A percentile compares a stretch with the other conserved stretches of the same genome.
These are phyloP conservation scores for Euphonia xanthogaster DNA, from an alignment of 2,797 vertebrate genomes.

Conservation along the genomic window DNA sequence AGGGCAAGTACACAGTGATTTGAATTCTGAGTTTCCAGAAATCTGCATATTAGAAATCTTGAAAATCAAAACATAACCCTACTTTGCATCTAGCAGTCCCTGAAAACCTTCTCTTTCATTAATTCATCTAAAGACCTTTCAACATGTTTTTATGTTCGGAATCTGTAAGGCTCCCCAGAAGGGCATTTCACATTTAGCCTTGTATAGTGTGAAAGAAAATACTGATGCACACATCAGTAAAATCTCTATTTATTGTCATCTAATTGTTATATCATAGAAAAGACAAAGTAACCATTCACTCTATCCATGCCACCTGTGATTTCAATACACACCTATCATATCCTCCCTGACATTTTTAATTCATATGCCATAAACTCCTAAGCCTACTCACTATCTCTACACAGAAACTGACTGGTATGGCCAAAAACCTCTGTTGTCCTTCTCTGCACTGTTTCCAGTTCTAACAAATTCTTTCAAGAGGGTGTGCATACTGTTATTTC, in stretches of 20 bases:
- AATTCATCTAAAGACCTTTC: background rate
- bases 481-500: background rate
- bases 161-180: background rate
- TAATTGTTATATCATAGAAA: background rate
- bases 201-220: background rate
- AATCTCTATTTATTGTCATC: background rate
- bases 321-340: background rate
- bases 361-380: background rate
- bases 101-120: background rate
- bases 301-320: background rate
- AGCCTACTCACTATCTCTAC: background rate
- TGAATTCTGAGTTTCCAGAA: background rate
- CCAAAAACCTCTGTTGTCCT: background rate
- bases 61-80: background rate
- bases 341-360: background rate
- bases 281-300: background rate
- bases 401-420: background rate
- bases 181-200: background rate
- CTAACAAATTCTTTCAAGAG: background rate
- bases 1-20: background rate
- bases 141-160: background rate
- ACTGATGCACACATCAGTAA: too few relatives aligned
- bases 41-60: background rate
- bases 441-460: background rate
- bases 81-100: background rate